These are phyloP conservation scores for Druceiella hillmani DNA, from an alignment of 2,888 invertebrate genomes.

Conservation along the genomic window DNA sequence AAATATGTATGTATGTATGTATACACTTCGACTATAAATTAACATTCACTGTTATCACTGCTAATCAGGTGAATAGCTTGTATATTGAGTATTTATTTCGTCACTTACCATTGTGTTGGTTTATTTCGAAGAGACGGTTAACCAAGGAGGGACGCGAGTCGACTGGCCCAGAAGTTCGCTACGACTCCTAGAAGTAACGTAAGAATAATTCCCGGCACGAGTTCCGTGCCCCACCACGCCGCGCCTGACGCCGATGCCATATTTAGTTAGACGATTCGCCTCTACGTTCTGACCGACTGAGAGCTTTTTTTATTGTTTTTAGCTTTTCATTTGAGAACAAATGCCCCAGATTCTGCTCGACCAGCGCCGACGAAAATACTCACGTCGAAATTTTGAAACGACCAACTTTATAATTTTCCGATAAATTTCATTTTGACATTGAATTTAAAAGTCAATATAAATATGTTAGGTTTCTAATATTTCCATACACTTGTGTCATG, in stretches of 20 bases:
- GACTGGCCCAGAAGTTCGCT: conserved; percentile 49
- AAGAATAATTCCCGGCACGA: background rate
- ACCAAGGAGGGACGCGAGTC: conserved; percentile 44
- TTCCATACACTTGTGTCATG: too few relatives aligned
- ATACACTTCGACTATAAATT: background rate
- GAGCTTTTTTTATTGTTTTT: too few relatives aligned
- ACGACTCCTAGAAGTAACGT: conserved; percentile 39
- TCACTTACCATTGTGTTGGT: conserved; percentile 50
- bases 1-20: background rate
- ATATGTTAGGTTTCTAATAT: too few relatives aligned
- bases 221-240: conserved; percentile 30
- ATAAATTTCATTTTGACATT: too few relatives aligned
- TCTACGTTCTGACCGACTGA: background rate
- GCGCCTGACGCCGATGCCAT: conserved; percentile 38
- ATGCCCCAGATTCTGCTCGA: too few relatives aligned
- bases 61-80: conserved; percentile 6
- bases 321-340: too few relatives aligned
- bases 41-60: conserved; percentile 26
- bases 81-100: too few relatives aligned
- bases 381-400: too few relatives aligned
- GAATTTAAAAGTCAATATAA: too few relatives aligned
- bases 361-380: too few relatives aligned
- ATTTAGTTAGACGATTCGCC: conserved; percentile 40
- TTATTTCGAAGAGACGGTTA: conserved; percentile 38
- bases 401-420: too few relatives aligned